These are phyloP conservation scores for Thymallus thymallus DNA, from an alignment of 2,113 vertebrate genomes.

Conservation along the genomic window DNA sequence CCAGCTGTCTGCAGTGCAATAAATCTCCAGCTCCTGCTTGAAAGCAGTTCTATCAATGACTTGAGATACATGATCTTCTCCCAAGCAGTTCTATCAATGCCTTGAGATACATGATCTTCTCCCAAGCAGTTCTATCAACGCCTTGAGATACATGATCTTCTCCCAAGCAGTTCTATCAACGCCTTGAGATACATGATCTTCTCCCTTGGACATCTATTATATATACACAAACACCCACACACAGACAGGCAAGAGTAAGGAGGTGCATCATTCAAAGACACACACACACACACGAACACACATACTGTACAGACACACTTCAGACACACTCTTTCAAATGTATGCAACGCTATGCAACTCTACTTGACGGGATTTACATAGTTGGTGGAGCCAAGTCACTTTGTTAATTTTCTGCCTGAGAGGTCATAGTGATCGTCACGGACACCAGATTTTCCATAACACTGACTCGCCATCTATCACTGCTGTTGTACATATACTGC, in stretches of 20 bases:
- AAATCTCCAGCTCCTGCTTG: slow-evolving; percentile 10
- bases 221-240: neutral
- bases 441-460: slow-evolving; percentile 62
- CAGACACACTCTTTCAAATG: too few relatives aligned
- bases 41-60: slow-evolving; percentile 21
- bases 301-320: slow-evolving; percentile 9
- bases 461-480: slow-evolving; percentile 59
- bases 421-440: slow-evolving; percentile 61
- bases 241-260: neutral
- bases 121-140: slow-evolving; percentile 23
- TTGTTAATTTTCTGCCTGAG: slow-evolving; percentile 66
- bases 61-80: slow-evolving; percentile 20
- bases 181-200: slow-evolving; percentile 20
- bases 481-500: slow-evolving; percentile 53
- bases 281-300: neutral
- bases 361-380: slow-evolving; percentile 49
- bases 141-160: slow-evolving; percentile 19
- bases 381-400: slow-evolving; percentile 42
- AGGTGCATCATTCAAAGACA: neutral
- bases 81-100: slow-evolving; percentile 24
- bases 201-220: slow-evolving; percentile 17
- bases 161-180: slow-evolving; percentile 23
- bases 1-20: slow-evolving; percentile 1
- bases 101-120: slow-evolving; percentile 19
- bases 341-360: too few relatives aligned